Base-by-base conservation (phyloP, 2,113 vertebrate genomes). In the Elaphurus davidianus region DNA sequence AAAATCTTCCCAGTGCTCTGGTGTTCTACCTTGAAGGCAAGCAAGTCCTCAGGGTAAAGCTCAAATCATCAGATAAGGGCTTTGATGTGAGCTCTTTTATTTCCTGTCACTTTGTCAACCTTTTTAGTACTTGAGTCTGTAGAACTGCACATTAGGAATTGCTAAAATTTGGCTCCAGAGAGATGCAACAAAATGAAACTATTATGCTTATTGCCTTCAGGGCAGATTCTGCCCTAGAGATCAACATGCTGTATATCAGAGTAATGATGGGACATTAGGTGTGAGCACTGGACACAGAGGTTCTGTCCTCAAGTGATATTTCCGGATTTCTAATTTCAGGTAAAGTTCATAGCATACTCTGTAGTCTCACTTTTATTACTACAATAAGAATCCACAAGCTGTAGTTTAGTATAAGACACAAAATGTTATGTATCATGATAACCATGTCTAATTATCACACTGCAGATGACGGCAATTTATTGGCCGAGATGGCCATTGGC, bases 161-260 rank as follows among this genome's bases (percentile, higher is more conserved):
- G 17, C 40, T 94, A 84, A 83, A 87, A 71, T 85, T 59, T 88
- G 47, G 7, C 47, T 96, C 93, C 88, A 86, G 91, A 97, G 91
- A 97, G 59, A 64, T 6, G 0, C 4, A 6, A n/a, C 79, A 59
- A 96, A 98, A 74, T 16, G 52, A 55, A 86, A 57, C 76, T 89
- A 45, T 81, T 92, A 90, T 19, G 11, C 7, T 4, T 13, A 82
- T 30, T 88, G 87, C 74, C 96, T 95, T 50, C 79, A 81, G 30
- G 90, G 1, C 1, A 96, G 83, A 88, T 85, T 43, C 28, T 87
- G 33, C 87, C 88, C 89, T 71, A 59, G 76, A 90, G 93, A 93
- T 43, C 94, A 25, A 57, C 1, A 2, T 40, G 17, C 14, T 82
- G 47, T 57, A 13, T 17, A 12, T 87, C 79, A 79, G 3, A n/a